phyloP scores from a whole-genome alignment of 2,113 vertebrate genomes.

The Panurus biarmicus region DNA sequence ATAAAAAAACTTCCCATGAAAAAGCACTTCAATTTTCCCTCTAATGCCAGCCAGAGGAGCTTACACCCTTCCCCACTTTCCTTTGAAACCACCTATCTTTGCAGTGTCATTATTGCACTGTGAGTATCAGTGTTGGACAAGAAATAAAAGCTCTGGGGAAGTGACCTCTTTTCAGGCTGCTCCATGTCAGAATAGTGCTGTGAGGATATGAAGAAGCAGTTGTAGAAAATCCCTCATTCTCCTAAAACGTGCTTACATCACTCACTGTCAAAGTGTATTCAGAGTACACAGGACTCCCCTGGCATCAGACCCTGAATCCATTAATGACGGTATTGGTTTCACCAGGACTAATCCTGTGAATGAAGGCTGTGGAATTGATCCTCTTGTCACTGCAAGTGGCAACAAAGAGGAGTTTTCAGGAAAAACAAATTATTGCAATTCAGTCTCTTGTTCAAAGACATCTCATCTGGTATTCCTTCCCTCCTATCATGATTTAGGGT shows the following conservation, averaged over 20 bases:
- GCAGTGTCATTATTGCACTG: neutral
- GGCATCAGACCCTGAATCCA: neutral
- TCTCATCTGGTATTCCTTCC: neutral
- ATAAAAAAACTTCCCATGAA: neutral
- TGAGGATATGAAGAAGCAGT: neutral
- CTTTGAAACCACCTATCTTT: neutral
- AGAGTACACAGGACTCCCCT: neutral
- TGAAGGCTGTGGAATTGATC: neutral
- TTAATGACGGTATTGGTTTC: slow-evolving; percentile 15
- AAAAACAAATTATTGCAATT: neutral
- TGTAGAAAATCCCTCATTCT: neutral
- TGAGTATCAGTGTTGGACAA: fast-evolving
- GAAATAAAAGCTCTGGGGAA: neutral
- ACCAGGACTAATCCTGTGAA: neutral
- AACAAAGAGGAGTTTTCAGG: neutral
- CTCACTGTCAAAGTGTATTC: neutral
- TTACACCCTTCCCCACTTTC: neutral
- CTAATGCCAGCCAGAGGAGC: neutral
- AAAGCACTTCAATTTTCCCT: neutral
- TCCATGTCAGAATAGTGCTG: neutral
- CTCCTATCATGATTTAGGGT: neutral
- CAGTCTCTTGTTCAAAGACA: neutral
- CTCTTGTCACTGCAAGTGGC: neutral
- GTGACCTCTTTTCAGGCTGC: neutral
- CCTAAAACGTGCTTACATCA: neutral